A percentile compares a stretch with the other conserved stretches of the same genome.
Conservation (phyloP, 2,888 invertebrate genomes). For the Dicranocentrus wangi region DNA sequence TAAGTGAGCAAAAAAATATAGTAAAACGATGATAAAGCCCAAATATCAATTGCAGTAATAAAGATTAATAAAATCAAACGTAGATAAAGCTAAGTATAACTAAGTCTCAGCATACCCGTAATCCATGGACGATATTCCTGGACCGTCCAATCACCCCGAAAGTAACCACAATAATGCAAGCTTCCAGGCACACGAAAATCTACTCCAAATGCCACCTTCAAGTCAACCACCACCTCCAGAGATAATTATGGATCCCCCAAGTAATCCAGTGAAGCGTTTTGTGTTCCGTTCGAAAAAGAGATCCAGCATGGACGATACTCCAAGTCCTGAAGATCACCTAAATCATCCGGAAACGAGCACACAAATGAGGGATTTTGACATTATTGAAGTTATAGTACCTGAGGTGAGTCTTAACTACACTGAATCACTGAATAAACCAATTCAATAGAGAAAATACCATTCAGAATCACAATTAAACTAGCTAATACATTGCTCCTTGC, state of each 20-base stretch:
- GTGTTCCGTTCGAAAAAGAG: slow-evolving; percentile 80
- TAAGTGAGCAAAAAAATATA: neutral
- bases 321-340: neutral
- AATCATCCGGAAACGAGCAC: neutral
- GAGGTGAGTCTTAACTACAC: slow-evolving; percentile 79
- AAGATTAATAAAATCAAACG: too few relatives aligned
- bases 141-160: neutral
- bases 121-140: slow-evolving; percentile 8
- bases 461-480: too few relatives aligned
- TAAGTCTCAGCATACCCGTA: too few relatives aligned
- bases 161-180: too few relatives aligned
- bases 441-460: too few relatives aligned
- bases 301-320: neutral
- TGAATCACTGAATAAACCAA: too few relatives aligned
- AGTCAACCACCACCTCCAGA: slow-evolving; percentile 10
- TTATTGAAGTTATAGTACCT: slow-evolving; percentile 86
- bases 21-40: too few relatives aligned
- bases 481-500: too few relatives aligned
- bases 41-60: too few relatives aligned
- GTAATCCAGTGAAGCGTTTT: slow-evolving; percentile 82
- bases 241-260: slow-evolving; percentile 43
- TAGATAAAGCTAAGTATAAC: too few relatives aligned
- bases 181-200: too few relatives aligned
- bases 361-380: slow-evolving; percentile 78
- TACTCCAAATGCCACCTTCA: neutral